Conservation (phyloP, 1,140 invertebrate genomes). For the Brachionus manjavacas region DNA sequence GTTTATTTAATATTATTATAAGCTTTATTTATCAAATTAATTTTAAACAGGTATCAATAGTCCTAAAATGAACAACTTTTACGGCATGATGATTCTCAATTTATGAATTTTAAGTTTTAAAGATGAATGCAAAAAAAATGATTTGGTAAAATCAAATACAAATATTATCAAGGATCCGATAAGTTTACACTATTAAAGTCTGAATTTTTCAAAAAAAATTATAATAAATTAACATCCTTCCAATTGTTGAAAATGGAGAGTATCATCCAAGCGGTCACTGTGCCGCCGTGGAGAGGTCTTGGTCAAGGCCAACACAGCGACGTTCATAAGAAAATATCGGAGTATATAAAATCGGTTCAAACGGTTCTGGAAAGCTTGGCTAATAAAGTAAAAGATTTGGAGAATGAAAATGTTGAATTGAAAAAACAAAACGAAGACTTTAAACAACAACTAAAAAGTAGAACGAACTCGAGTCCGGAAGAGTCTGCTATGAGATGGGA, state of each 20-base stretch:
- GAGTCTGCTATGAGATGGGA: not conserved
- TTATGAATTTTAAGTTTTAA: too few species aligned
- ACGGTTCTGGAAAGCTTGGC: not conserved
- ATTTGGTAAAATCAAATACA: too few species aligned
- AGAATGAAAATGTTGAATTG: not conserved
- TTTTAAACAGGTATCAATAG: too few species aligned
- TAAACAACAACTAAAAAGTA: not conserved
- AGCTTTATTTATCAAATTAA: too few species aligned
- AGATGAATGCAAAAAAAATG: too few species aligned
- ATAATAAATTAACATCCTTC: not conserved
- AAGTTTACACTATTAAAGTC: too few species aligned
- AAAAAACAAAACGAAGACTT: not conserved
- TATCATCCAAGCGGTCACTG: not conserved
- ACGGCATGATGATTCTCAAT: too few species aligned
- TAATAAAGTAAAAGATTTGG: not conserved
- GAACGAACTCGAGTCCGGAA: not conserved
- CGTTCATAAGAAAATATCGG: not conserved
- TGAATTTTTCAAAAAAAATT: too few species aligned
- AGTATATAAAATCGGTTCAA: not conserved
- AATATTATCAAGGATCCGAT: too few species aligned
- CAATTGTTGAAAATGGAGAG: not conserved
- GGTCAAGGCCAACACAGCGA: not conserved
- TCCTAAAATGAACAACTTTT: too few species aligned
- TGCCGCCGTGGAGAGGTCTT: not conserved
- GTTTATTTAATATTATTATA: too few species aligned